Base-by-base conservation (phyloP, 2,888 invertebrate genomes). In the Frankliniella fusca region DNA sequence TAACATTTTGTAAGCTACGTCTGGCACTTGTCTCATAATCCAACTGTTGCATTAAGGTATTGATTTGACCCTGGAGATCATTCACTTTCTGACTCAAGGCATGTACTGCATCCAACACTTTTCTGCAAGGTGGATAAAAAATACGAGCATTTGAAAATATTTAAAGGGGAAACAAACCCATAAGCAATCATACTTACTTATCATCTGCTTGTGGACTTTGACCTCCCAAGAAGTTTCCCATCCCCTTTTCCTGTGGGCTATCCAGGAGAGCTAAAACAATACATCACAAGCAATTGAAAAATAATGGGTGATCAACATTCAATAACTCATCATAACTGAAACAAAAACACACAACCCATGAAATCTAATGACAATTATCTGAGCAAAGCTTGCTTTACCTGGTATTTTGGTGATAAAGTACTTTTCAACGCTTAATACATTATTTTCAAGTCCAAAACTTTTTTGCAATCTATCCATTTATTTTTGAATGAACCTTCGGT, bases 41-140 rank as follows among this genome's bases (percentile, higher is more conserved):
- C 85, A 94, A 87, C 86, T 93, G 92, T 84, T 90, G 89, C 83
- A 90, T 90, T 83, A 93, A 87, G 84, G 90, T 89, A 83, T 90
- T 89, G 85, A 93, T 90, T 87, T 92, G 91, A 84, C 89, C 87
- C 87, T 92, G 92, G 85, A 94, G 88, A 83, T 91, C 90, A 86
- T 91, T 91, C 84, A 95, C 90, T 88, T 94, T 93, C 86, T 92
- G 93, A 87, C 93, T 93, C 85, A 95, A 88, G 84, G 93, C 91
- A 90, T 94, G 93, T 84, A 95, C 93, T 83, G 94, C 92, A 85
- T 94, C 93, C 88, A 94, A 93, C 85, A 95, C 89, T 86, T 92
- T 93, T 87, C 94, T 93, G 87, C 86, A 88, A 88, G 88, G 82
- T 87, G 87, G 86, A 89, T 89, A 85, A 89, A 88, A 82, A 90